phyloP scores from a whole-genome alignment of 2,888 invertebrate genomes.

The Cephus spinipes region DNA sequence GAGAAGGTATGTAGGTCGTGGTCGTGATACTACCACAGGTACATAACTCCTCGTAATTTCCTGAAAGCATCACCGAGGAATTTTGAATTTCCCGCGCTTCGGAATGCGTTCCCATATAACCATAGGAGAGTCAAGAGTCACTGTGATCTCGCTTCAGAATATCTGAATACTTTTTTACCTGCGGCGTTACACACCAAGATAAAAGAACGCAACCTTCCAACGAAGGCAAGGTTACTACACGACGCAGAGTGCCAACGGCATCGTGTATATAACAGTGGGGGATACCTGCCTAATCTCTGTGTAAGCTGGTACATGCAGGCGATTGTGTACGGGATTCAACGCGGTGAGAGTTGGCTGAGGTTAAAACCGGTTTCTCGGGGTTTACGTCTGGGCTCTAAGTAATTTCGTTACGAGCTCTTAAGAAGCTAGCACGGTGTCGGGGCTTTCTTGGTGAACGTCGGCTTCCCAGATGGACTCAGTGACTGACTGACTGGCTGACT shows the following conservation, averaged over 20 bases:
- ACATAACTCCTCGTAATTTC: background rate
- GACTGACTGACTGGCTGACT: background rate
- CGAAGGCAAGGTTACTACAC: conserved; percentile 7
- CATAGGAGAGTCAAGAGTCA: background rate
- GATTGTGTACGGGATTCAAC: conserved; percentile 10
- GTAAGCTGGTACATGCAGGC: conserved; percentile 11
- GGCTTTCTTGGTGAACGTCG: background rate
- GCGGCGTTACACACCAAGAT: background rate
- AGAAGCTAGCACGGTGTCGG: background rate
- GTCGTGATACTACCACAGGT: background rate
- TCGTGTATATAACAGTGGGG: conserved; percentile 8
- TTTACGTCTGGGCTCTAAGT: conserved; percentile 10
- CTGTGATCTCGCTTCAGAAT: background rate
- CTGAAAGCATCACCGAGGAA: background rate
- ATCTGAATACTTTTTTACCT: background rate
- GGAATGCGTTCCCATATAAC: background rate
- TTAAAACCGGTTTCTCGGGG: conserved; percentile 12
- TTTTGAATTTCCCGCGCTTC: background rate
- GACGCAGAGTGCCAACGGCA: conserved; percentile 8
- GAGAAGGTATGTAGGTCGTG: background rate
- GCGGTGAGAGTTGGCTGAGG: conserved; percentile 12
- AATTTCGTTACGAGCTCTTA: conserved; percentile 12
- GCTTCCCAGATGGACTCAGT: background rate
- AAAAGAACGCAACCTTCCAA: conserved; percentile 7
- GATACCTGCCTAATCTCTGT: conserved; percentile 10